phyloP scores from a whole-genome alignment of 2,888 invertebrate species.

The Drosophila hamatofila region DNA sequence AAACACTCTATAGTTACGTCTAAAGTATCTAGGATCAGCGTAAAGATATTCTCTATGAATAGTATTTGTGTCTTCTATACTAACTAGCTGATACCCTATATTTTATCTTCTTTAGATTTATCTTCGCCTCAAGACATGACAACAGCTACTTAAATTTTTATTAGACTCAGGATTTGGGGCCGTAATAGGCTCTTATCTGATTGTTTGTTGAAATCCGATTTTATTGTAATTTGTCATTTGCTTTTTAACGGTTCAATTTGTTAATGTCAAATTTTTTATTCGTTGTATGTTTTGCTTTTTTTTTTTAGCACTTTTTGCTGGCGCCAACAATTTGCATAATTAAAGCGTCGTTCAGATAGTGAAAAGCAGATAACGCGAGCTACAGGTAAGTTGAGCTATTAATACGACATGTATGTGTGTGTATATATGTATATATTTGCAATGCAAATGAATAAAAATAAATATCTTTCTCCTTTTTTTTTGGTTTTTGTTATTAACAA shows the following conservation, averaged over 20 bases:
- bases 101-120: too few species aligned
- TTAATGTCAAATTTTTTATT: slow-evolving; percentile 13
- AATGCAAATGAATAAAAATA: slow-evolving; percentile 54
- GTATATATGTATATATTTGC: slow-evolving; percentile 54
- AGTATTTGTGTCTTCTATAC: too few species aligned
- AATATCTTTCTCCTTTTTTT: slow-evolving; percentile 1
- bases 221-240: slow-evolving; percentile 44
- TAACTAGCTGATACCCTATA: too few species aligned
- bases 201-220: background rate
- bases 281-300: slow-evolving; percentile 7
- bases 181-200: background rate
- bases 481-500: slow-evolving; percentile 33
- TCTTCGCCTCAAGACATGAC: too few species aligned
- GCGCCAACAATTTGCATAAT: slow-evolving; percentile 76
- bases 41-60: too few species aligned
- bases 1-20: too few species aligned
- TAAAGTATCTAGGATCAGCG: too few species aligned
- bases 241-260: slow-evolving; percentile 39
- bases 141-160: too few species aligned
- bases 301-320: slow-evolving; percentile 52
- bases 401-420: slow-evolving; percentile 42
- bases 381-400: slow-evolving; percentile 61
- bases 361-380: slow-evolving; percentile 58
- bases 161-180: background rate
- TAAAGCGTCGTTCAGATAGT: slow-evolving; percentile 61